phyloP scores from a whole-genome alignment of 2,113 vertebrate genomes.

The Typhlomys cinereus region DNA sequence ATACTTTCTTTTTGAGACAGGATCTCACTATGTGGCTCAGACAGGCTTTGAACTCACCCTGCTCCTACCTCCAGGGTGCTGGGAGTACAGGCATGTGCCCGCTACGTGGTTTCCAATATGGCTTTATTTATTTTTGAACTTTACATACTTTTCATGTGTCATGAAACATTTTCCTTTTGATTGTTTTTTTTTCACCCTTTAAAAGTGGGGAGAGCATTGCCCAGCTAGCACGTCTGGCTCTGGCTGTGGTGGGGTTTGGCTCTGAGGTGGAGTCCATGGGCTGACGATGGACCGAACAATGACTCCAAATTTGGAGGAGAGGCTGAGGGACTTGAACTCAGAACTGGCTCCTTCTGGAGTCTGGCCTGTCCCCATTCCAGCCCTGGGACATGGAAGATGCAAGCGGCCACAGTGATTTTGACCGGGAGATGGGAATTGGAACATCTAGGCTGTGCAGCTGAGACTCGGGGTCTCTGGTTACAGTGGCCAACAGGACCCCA shows the following conservation, averaged over 20 bases:
- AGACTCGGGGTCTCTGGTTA: background rate
- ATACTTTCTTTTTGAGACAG: background rate
- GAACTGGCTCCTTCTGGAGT: background rate
- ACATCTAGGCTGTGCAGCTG: rapidly evolving
- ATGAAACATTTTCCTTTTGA: constrained; percentile 18
- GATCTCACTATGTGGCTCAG: background rate
- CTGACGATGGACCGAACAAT: background rate
- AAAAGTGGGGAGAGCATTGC: background rate
- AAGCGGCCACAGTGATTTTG: background rate
- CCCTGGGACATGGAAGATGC: background rate
- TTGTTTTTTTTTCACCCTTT: background rate
- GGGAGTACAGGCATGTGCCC: background rate
- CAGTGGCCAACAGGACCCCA: background rate
- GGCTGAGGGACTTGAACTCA: background rate
- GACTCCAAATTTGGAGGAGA: background rate
- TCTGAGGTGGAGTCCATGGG: background rate
- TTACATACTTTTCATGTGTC: background rate
- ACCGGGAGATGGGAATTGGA: background rate
- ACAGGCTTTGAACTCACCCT: background rate
- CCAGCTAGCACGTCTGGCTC: background rate
- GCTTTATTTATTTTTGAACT: background rate
- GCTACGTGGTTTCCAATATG: background rate
- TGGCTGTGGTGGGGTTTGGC: background rate
- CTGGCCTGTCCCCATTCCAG: background rate
- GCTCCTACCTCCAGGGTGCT: background rate